phyloP scores from a whole-genome alignment of 2,888 invertebrate species.

The Polyploca ridens region DNA sequence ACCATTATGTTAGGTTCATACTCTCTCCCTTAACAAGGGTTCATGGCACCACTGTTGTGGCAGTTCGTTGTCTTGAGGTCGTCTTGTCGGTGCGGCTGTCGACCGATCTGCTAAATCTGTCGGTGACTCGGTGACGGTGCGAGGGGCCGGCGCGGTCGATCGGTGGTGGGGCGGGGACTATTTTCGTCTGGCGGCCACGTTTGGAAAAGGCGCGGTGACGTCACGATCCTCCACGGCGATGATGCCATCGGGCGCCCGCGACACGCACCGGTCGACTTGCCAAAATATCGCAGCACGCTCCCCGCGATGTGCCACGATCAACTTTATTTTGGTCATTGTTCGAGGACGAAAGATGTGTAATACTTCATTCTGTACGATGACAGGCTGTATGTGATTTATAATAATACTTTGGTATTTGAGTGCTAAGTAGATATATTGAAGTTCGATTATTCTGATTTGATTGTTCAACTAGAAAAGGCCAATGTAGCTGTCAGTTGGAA shows the following conservation, averaged over 20 bases:
- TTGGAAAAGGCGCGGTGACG: slow-evolving; percentile 83
- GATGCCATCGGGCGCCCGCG: slow-evolving; percentile 80
- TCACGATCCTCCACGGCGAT: slow-evolving; percentile 81
- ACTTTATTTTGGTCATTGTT: slow-evolving; percentile 80
- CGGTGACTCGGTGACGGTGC: slow-evolving; percentile 82
- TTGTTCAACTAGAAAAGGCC: no score
- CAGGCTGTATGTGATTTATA: slow-evolving; percentile 27
- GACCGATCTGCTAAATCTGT: slow-evolving; percentile 72
- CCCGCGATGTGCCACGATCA: slow-evolving; percentile 63
- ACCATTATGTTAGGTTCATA: not conserved
- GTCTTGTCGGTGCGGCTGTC: slow-evolving; percentile 48
- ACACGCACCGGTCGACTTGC: slow-evolving; percentile 78
- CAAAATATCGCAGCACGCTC: slow-evolving; percentile 79
- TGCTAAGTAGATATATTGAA: not conserved
- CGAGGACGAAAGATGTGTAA: slow-evolving; percentile 50
- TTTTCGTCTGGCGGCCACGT: slow-evolving; percentile 84
- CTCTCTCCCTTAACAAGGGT: not conserved
- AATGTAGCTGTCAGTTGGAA: no score
- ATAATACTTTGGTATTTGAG: slow-evolving; percentile 14
- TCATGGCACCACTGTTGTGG: slow-evolving; percentile 23
- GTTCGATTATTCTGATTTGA: not conserved
- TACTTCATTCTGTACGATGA: slow-evolving; percentile 31
- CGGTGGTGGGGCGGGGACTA: slow-evolving; percentile 78
- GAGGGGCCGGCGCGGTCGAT: slow-evolving; percentile 58
- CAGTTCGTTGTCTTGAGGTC: slow-evolving; percentile 27